Evolutionary conservation across 2,113 vertebrate species (phyloP).

Genomic region (Platichthys stellatus): DNA sequence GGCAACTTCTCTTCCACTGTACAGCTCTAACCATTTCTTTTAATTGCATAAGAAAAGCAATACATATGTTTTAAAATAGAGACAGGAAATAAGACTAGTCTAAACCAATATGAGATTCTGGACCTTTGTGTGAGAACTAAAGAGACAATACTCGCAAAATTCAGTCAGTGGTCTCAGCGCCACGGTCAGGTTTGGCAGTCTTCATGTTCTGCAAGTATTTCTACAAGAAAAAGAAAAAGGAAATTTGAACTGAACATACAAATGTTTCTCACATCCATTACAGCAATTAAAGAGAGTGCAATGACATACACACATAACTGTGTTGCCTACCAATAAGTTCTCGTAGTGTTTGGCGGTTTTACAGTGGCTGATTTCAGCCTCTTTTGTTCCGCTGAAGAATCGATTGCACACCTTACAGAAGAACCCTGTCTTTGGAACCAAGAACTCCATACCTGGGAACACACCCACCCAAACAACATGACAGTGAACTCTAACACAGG

Average conservation of each 20-base stretch:
- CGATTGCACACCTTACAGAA: slow-evolving; percentile 77
- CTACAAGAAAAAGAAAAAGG: slow-evolving; percentile 31
- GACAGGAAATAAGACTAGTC: background rate
- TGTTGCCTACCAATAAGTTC: slow-evolving; percentile 61
- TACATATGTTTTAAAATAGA: background rate
- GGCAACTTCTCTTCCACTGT: background rate
- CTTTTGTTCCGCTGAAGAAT: slow-evolving; percentile 69
- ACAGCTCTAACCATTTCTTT: background rate
- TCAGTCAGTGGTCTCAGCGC: background rate
- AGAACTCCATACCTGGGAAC: slow-evolving; percentile 72
- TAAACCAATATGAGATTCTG: slow-evolving; percentile 34
- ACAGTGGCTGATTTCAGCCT: slow-evolving; percentile 72
- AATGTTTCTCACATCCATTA: background rate
- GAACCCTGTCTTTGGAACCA: slow-evolving; percentile 77
- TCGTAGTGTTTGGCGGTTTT: slow-evolving; percentile 74
- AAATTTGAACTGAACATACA: background rate
- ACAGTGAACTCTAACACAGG: too few relatives aligned
- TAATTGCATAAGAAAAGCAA: background rate
- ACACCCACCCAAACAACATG: background rate
- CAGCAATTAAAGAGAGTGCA: background rate
- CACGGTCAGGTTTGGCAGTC: background rate
- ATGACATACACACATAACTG: too few relatives aligned
- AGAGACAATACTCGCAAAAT: background rate
- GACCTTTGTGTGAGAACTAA: slow-evolving; percentile 35
- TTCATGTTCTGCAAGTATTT: slow-evolving; percentile 50